Percentiles rank a stretch among this genome's conserved stretches.
Conservation (phyloP, 2,113 vertebrate species). For the Desmodus rotundus region DNA sequence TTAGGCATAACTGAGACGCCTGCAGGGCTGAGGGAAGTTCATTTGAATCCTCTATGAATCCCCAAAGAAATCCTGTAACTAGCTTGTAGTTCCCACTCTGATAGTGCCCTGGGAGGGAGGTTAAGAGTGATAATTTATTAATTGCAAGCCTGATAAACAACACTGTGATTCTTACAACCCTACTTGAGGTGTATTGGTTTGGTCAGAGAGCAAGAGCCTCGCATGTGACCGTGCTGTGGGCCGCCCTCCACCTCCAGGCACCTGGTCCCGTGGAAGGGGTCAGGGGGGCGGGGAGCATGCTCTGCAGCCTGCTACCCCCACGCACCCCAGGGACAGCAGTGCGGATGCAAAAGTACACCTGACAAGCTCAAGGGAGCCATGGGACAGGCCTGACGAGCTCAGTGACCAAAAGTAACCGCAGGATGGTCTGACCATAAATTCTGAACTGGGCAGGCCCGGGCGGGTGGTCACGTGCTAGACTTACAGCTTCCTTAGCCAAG, state of each 20-base stretch:
- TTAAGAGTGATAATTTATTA: background rate
- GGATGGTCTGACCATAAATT: background rate
- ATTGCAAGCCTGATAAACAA: background rate
- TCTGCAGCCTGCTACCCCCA: too few species aligned
- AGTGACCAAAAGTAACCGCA: background rate
- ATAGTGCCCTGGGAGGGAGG: too few species aligned
- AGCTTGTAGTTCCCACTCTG: accelerated
- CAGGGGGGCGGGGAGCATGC: background rate
- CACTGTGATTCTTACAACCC: background rate
- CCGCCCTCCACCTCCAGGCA: accelerated
- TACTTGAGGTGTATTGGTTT: background rate
- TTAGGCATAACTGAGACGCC: background rate
- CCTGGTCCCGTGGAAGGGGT: background rate
- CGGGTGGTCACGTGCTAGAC: background rate
- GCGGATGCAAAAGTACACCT: too few species aligned
- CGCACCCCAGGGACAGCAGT: accelerated
- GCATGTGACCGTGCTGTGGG: accelerated
- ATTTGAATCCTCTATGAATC: background rate
- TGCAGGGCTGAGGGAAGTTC: background rate
- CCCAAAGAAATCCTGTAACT: background rate
- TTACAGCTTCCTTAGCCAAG: background rate
- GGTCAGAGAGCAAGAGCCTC: background rate
- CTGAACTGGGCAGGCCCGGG: background rate
- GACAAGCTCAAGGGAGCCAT: background rate
- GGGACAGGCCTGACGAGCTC: background rate